phyloP scores from a whole-genome alignment of 2,797 vertebrate species.

The Toxotes lorentzi region DNA sequence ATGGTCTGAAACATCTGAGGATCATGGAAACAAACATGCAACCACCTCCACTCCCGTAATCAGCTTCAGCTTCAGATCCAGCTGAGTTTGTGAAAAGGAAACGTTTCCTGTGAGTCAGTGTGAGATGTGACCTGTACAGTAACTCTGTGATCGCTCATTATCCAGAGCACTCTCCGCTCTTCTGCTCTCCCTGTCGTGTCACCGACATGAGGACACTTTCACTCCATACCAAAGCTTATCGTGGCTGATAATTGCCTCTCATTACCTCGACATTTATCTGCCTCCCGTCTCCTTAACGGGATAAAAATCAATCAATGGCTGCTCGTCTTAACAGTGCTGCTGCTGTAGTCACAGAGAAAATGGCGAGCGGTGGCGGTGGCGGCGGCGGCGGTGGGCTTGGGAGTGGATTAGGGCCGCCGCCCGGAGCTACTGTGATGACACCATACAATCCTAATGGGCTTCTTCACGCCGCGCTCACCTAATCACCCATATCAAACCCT shows the following conservation, averaged over 20 bases:
- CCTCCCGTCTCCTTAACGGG: constrained; percentile 75
- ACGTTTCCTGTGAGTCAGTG: neutral
- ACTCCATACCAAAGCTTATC: constrained; percentile 73
- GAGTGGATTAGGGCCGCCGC: constrained; percentile 77
- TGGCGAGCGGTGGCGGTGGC: constrained; percentile 34
- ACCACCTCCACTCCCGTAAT: neutral
- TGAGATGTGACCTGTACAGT: constrained; percentile 25
- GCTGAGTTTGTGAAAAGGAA: neutral
- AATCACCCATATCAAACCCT: constrained; percentile 86
- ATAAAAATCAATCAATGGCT: constrained; percentile 79
- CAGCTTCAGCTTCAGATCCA: neutral
- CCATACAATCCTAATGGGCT: constrained; percentile 83
- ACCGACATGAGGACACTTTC: constrained; percentile 55
- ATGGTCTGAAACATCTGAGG: too few species aligned
- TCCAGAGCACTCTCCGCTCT: constrained; percentile 24
- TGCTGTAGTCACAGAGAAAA: constrained; percentile 55
- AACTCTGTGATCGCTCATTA: constrained; percentile 40
- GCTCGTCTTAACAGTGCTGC: constrained; percentile 31
- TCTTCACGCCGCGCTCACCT: constrained; percentile 84
- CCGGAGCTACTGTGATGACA: constrained; percentile 79
- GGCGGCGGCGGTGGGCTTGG: constrained; percentile 42
- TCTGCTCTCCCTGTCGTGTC: neutral
- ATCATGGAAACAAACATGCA: neutral
- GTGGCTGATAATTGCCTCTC: constrained; percentile 78
- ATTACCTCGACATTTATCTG: constrained; percentile 79